A percentile compares a stretch with the other conserved stretches of the same genome.
These are phyloP conservation scores for Tragulus kanchil DNA, from an alignment of 2,113 vertebrate species.

Conservation along the genomic window DNA sequence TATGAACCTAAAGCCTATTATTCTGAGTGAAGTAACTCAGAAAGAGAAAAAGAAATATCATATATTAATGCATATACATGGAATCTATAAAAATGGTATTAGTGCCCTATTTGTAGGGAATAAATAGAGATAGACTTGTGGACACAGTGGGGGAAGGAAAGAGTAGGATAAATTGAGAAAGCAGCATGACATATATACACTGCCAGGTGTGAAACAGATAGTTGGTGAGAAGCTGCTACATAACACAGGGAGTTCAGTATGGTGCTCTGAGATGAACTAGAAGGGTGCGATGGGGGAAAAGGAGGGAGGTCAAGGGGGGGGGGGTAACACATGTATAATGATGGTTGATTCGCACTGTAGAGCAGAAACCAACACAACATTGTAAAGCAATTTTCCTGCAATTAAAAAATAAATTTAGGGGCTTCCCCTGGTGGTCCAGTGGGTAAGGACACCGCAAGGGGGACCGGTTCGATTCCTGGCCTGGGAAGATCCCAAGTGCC, in stretches of 20 bases:
- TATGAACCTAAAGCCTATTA: neutral
- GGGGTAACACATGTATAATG: neutral
- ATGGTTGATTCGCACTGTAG: fast-evolving
- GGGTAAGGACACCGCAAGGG: no score
- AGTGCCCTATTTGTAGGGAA: neutral
- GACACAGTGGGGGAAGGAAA: neutral
- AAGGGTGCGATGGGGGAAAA: neutral
- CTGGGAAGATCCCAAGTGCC: no score
- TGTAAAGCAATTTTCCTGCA: neutral
- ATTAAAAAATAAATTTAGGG: neutral
- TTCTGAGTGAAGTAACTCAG: neutral
- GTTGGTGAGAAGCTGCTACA: neutral
- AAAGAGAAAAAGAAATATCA: neutral
- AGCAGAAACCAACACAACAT: neutral
- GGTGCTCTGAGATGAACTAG: neutral
- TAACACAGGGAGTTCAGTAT: neutral
- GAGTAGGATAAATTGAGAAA: neutral
- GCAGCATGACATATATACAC: neutral
- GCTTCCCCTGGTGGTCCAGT: no score
- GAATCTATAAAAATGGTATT: neutral
- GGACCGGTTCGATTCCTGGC: no score
- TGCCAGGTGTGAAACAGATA: neutral
- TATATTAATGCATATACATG: neutral
- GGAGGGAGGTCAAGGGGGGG: neutral
- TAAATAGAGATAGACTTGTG: neutral